Base-by-base conservation (phyloP, 2,888 invertebrate species). In the Ptychoptera contaminata region DNA sequence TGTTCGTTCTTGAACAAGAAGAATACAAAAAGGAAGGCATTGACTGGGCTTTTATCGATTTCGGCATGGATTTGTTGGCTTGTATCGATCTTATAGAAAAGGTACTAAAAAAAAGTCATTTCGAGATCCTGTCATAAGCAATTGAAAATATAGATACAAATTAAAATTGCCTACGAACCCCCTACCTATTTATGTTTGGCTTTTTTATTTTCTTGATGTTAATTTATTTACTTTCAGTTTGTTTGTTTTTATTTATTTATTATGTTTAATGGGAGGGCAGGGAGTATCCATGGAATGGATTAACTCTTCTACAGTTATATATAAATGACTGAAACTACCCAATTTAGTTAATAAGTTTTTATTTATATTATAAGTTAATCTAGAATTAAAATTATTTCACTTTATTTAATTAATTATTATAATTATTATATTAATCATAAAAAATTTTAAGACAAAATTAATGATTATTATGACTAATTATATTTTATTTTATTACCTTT, bases 1-100 rank as follows among this genome's bases (percentile, higher is more conserved):
- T 90, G 88, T 88, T 88, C 70, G 85, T 90, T 55, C 76, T 90
- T 63, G 88, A 88, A 73, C 88, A 88, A 76, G 88, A 90, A 72
- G 87, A 88, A 67, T 90, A 88, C 71, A 81, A 85, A 65, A 76
- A 78, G 56, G 88, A 90, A 71, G 87, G 87, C 65, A 87, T 90
- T 71, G 78, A 84, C 64, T 90, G 88, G 88, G 79, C 80, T 61
- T 90, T 90, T 72, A 88, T 90, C 68, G 88, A 88, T 74, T 88
- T 88, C 70, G 88, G 88, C 70, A 82, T 90, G 80, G 88, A 88
- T 69, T 77, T 90, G 63, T 79, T 79, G 65, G 72, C 75, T 60
- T 82, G 81, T 64, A 84, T 84, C 68, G 81, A 82, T 60, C 70
- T 84, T 54, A 74, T 81, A 62, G 80, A 80, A 68, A 80, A 79